These are phyloP conservation scores for Galaxea fascicularis DNA, from an alignment of 92 coral and sea anemone species.

Conservation along the genomic window DNA sequence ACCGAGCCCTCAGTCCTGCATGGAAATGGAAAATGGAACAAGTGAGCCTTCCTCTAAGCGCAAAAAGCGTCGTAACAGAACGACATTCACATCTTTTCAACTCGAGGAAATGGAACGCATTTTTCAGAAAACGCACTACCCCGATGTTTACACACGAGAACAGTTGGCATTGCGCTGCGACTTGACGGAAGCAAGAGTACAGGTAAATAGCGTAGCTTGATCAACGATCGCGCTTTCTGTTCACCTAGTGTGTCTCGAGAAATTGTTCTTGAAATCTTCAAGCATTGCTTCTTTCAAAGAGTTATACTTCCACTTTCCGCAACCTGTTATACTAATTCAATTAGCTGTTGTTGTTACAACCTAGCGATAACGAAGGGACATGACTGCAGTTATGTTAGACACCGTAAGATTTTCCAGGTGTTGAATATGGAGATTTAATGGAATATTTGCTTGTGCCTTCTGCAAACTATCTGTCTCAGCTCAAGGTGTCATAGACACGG, in stretches of 20 bases:
- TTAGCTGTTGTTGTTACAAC: slow-evolving; percentile 58
- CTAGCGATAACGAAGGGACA: slow-evolving; percentile 49
- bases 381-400: slow-evolving; percentile 10
- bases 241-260: neutral
- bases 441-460: neutral
- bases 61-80: slow-evolving; percentile 96
- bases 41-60: slow-evolving; percentile 94
- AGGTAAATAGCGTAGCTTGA: slow-evolving; percentile 68
- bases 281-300: slow-evolving; percentile 19
- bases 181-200: slow-evolving; percentile 98
- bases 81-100: slow-evolving; percentile 98
- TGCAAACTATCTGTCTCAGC: neutral
- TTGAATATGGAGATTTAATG: neutral
- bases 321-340: slow-evolving; percentile 67
- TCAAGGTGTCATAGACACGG: neutral
- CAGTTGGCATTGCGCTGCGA: slow-evolving; percentile 96
- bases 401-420: neutral
- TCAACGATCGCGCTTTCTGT: neutral
- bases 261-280: neutral
- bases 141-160: slow-evolving; percentile 98
- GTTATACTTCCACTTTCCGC: slow-evolving; percentile 49
- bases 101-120: slow-evolving; percentile 99
- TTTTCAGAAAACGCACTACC: slow-evolving; percentile 98
- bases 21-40: slow-evolving; percentile 86
- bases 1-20: slow-evolving; percentile 76